Conservation (phyloP, 2,888 invertebrate species). For the Lepidochrysops patricia region DNA sequence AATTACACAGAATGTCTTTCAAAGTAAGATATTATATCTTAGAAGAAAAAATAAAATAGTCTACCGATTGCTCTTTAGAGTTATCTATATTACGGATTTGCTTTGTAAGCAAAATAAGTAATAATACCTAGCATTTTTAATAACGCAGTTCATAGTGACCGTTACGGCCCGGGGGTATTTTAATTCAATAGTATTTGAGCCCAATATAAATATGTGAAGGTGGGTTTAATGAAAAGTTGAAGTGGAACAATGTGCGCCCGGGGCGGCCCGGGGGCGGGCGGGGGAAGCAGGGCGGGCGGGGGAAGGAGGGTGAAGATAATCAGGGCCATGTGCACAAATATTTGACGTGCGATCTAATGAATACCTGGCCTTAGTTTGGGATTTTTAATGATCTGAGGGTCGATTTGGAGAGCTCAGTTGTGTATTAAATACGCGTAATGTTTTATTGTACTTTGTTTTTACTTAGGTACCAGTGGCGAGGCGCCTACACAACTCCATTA, state of each 20-base stretch:
- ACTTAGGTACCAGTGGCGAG: too few species aligned
- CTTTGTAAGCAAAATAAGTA: background rate
- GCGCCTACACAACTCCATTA: too few species aligned
- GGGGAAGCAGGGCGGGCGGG: slow-evolving; percentile 24
- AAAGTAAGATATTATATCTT: too few species aligned
- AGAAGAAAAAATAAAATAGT: too few species aligned
- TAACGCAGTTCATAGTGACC: slow-evolving; percentile 25
- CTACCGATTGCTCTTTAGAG: too few species aligned
- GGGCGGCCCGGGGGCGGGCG: slow-evolving; percentile 29
- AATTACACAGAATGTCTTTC: background rate
- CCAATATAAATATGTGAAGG: slow-evolving; percentile 37
- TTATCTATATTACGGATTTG: background rate
- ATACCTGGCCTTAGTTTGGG: slow-evolving; percentile 12
- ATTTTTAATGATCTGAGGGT: background rate
- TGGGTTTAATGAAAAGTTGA: slow-evolving; percentile 37
- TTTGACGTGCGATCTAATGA: slow-evolving; percentile 9
- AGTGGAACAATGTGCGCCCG: slow-evolving; percentile 32
- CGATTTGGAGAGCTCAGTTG: background rate
- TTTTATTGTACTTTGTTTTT: too few species aligned
- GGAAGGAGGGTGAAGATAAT: slow-evolving; percentile 15
- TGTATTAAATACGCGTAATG: too few species aligned
- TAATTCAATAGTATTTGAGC: slow-evolving; percentile 36
- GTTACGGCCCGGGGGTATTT: slow-evolving; percentile 34
- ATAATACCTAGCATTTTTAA: slow-evolving; percentile 22
- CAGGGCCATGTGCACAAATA: slow-evolving; percentile 16